These are phyloP conservation scores for Polypterus bichir DNA, from an alignment of 2,113 vertebrate genomes.

Conservation along the genomic window DNA sequence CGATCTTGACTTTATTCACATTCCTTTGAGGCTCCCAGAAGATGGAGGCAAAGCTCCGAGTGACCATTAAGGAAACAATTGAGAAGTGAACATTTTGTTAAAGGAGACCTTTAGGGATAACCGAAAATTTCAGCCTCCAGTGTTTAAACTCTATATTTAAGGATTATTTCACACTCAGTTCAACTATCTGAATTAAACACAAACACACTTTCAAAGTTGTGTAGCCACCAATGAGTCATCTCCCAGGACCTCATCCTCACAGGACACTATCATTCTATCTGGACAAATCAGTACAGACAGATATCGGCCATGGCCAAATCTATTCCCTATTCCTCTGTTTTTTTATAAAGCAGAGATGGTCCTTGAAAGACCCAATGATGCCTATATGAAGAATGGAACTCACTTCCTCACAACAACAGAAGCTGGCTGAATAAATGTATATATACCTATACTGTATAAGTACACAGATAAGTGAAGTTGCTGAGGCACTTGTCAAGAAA, in stretches of 20 bases:
- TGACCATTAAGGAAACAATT: conserved; percentile 15
- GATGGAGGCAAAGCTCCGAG: conserved; percentile 22
- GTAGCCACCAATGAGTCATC: conserved; percentile 7
- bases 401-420: conserved; percentile 16
- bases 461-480: conserved; percentile 20
- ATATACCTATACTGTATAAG: conserved; percentile 20
- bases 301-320: conserved; percentile 24
- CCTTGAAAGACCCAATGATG: conserved; percentile 17
- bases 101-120: conserved; percentile 19
- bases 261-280: too few relatives aligned
- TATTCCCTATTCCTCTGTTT: conserved; percentile 27
- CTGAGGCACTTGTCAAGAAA: conserved; percentile 22
- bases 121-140: conserved; percentile 20
- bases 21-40: conserved; percentile 13
- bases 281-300: conserved; percentile 12
- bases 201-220: conserved; percentile 26
- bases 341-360: conserved; percentile 22
- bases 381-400: conserved; percentile 17
- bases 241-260: conserved; percentile 14
- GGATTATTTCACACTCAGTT: conserved; percentile 16
- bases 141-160: conserved; percentile 23
- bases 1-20: conserved; percentile 14
- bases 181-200: conserved; percentile 21
- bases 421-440: conserved; percentile 17
- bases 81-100: conserved; percentile 17